Base-by-base conservation (phyloP, 2,113 vertebrate species). In the Dermatemys mawii region DNA sequence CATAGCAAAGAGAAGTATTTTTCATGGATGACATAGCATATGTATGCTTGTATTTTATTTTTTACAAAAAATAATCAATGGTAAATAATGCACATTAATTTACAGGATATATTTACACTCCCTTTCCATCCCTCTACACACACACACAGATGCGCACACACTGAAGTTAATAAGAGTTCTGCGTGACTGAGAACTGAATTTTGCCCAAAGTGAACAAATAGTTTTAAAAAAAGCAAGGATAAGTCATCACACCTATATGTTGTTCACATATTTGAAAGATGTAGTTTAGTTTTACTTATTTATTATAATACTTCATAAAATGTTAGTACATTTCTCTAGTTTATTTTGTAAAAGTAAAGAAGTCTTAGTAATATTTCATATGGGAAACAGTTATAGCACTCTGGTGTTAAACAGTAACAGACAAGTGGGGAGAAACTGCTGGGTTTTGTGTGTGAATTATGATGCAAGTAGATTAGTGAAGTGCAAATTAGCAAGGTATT, bases 211-310 rank as follows among this genome's bases (percentile, higher is more conserved):
- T 91, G 67, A 90, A 75, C 11, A 81, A 88, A 81, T 24, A 87
- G 85, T 63, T 50, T 53, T 44, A 86, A 50, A 79, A 84, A 84
- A 70, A 48, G 63, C 26, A 78, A 75, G 83, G 83, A 78, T 60
- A 87, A 70, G 46, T 54, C 46, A 81, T 78, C 50, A 41, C 12
- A 67, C 75, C 60, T 82, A 88, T 78, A 19, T 41, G 19, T 78
- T 70, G 67, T 81, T 85, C 84, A 85, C 81, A 6, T 78, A 67
- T 91, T 94, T 88, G 63, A 88, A 49, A 55, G 32, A 81, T 88
- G 54, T 90, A 85, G 22, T 82, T 94, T 81, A 85, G n/a, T 55
- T 81, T 91, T 91, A 81, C 88, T 81, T 91, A 85, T 85, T 88
- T 29, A 88, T 91, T 54, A 44, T 81, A 88, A 11, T 57, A 84